phyloP scores from a whole-genome alignment of 2,113 vertebrate species.

The Cryptoleucopteryx plumbea region DNA sequence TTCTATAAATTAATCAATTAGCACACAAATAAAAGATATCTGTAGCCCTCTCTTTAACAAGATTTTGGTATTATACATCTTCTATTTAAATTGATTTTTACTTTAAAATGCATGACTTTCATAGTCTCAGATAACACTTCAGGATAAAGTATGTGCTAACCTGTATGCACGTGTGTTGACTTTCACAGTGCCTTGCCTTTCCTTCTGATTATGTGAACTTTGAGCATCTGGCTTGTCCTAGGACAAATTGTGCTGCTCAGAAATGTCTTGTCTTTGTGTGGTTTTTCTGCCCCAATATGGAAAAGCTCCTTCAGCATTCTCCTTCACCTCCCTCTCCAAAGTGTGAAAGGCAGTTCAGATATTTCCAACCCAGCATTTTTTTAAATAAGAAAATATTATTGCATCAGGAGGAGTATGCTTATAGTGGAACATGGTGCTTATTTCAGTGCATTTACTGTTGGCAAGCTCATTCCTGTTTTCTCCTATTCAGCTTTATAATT shows the following conservation, averaged over 20 bases:
- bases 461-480: not conserved
- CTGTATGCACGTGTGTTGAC: not conserved
- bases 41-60: not conserved
- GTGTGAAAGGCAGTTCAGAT: not conserved
- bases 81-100: not conserved
- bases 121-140: not conserved
- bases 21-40: not conserved
- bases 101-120: not conserved
- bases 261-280: not conserved
- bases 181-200: not conserved
- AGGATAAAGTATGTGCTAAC: not conserved
- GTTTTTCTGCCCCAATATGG: not conserved
- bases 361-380: not conserved
- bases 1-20: not conserved
- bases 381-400: slow-evolving; percentile 23
- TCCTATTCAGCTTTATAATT: not conserved
- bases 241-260: not conserved
- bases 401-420: slow-evolving; percentile 25
- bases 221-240: not conserved
- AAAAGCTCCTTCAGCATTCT: not conserved
- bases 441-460: not conserved
- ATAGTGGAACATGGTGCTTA: not conserved
- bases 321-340: not conserved
- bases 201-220: not conserved
- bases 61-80: not conserved